These are phyloP conservation scores for Coelopa pilipes DNA, from an alignment of 2,888 invertebrate species.

Conservation along the genomic window DNA sequence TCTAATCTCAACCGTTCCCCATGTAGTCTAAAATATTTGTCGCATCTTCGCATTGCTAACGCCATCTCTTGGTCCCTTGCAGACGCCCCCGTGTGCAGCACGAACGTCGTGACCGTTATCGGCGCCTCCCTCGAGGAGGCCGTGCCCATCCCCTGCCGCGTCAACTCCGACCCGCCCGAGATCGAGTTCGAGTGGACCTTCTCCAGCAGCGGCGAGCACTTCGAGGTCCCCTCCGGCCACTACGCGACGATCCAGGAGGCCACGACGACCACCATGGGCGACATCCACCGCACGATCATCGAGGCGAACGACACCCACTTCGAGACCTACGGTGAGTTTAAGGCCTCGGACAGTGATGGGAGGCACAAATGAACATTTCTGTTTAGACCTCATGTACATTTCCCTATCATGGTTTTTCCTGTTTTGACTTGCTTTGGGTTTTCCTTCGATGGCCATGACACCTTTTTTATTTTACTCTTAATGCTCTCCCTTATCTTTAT, in stretches of 20 bases:
- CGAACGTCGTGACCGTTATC: slow-evolving; percentile 78
- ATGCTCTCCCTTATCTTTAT: too few relatives aligned
- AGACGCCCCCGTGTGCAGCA: slow-evolving; percentile 87
- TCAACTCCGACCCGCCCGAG: slow-evolving; percentile 86
- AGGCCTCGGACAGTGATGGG: background rate
- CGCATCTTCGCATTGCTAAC: background rate
- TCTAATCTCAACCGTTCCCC: background rate
- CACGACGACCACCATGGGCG: slow-evolving; percentile 66
- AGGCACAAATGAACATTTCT: too few relatives aligned
- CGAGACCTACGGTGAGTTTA: slow-evolving; percentile 64
- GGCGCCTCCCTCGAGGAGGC: slow-evolving; percentile 88
- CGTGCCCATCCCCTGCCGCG: slow-evolving; percentile 83
- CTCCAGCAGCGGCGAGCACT: slow-evolving; percentile 88
- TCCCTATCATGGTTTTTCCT: too few relatives aligned
- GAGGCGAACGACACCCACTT: slow-evolving; percentile 67
- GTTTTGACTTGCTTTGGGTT: too few relatives aligned
- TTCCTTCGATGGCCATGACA: too few relatives aligned
- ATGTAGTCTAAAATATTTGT: background rate
- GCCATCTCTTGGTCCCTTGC: slow-evolving; percentile 47
- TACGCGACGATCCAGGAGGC: slow-evolving; percentile 71
- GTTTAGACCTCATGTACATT: too few relatives aligned
- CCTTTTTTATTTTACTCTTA: too few relatives aligned
- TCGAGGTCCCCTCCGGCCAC: slow-evolving; percentile 78
- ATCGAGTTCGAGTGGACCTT: slow-evolving; percentile 91
- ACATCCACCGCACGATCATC: slow-evolving; percentile 64